Base-by-base conservation (phyloP, 2,888 invertebrate species). In the Camptogramma bilineatum region DNA sequence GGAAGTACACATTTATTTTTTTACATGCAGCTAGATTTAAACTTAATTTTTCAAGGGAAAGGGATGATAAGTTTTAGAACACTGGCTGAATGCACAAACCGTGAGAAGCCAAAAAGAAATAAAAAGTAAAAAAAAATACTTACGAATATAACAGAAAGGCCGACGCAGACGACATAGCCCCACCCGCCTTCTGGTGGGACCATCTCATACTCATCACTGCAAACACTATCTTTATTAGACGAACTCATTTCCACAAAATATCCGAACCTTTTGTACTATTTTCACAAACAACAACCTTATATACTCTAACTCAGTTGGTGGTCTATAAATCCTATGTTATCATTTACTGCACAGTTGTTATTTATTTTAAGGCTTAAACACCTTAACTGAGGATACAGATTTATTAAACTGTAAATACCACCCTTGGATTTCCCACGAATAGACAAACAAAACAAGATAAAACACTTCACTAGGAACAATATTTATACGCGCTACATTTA, bases 141-240 rank as follows among this genome's bases (percentile, higher is more conserved):
- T 88, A 96, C 96, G 80, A 95, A 95, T 73, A 95, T 94, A 47
- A 96, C 82, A 58, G 95, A 94, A 61, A 95, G 88, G 4, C 95
- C 95, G 19, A 95, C 71, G 57, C 95, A 95, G 52, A 96, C 94
- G 68, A 95, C 84, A 87, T 95, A 96, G 0, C 96, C 96, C 95
- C 96, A 96, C 0, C 96, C 96, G 1, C 96, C 96, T 71, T 96
- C 95, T 0, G 95, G 95, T 1, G 95, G 91, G 8, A 92, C 89
- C 76, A 88, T 71, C 55, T 91, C 91, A 72, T 88, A 91, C 63
- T 87, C 85, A 46, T 85, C 87, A 75, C 82, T 83, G 52, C 82
- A 81, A 66, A 81, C 81, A 70, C 82, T 80, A 60, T 73, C 75
- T 71, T 82, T 82, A 58, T 76, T 81, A 47, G 4, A 19, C 64